Percentiles rank a stretch among this genome's conserved stretches.
These are phyloP conservation scores for Mormoops blainvillei DNA, from an alignment of 2,113 vertebrate species.

Conservation along the genomic window DNA sequence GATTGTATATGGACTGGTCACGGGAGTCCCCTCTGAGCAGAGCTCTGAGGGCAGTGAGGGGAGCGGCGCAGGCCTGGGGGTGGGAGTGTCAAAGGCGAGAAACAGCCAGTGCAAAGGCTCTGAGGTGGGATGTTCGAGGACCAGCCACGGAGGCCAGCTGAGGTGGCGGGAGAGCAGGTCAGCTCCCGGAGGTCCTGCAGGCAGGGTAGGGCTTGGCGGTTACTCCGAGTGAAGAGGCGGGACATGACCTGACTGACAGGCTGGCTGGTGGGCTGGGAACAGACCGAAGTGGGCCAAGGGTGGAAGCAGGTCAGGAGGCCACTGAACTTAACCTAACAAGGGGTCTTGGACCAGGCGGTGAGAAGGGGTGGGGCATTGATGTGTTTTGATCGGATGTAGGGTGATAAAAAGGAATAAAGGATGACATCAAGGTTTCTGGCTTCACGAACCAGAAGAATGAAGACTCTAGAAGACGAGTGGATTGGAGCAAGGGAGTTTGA, in stretches of 20 bases:
- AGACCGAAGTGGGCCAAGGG: background rate
- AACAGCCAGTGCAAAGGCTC: background rate
- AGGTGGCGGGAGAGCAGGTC: background rate
- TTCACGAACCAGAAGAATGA: background rate
- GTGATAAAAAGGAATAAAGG: background rate
- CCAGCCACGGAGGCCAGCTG: background rate
- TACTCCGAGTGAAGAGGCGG: background rate
- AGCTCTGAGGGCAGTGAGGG: background rate
- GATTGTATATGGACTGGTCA: background rate
- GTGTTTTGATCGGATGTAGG: background rate
- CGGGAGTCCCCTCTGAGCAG: background rate
- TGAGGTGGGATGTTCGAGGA: background rate
- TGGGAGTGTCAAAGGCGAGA: background rate
- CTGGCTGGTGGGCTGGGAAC: background rate
- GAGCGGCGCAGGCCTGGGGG: no score
- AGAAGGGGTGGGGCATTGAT: background rate
- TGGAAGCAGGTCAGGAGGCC: background rate
- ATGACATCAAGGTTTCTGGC: background rate
- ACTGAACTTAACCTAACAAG: background rate
- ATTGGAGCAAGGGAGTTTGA: background rate
- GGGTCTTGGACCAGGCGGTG: background rate
- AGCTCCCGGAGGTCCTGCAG: rapidly evolving
- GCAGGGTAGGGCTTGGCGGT: background rate
- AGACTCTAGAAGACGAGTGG: rapidly evolving
- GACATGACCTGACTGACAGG: background rate